Evolutionary conservation across 2,888 invertebrate species (phyloP).

Genomic region (Volucella inanis): DNA sequence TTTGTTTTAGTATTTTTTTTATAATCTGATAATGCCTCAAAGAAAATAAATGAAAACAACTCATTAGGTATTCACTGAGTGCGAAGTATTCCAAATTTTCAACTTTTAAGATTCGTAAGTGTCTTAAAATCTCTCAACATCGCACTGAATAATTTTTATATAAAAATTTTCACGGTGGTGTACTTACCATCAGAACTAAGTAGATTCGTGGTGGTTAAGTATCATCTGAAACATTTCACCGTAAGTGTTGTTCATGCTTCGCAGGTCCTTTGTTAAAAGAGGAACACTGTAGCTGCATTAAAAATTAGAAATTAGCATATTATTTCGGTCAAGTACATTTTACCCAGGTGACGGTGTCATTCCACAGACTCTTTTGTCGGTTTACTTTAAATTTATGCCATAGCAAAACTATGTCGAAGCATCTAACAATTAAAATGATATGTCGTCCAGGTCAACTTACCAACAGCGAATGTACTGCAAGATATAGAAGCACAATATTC

Average conservation of each 20-base stretch:
- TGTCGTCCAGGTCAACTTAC: not conserved
- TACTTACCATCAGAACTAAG: not conserved
- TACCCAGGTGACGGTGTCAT: conserved; percentile 17
- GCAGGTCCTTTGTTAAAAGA: conserved; percentile 15
- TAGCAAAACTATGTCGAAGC: no score
- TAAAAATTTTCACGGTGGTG: not conserved
- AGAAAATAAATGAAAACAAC: no score
- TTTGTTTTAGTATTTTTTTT: no score
- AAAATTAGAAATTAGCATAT: conserved; percentile 14
- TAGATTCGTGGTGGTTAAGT: not conserved
- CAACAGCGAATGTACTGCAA: not conserved
- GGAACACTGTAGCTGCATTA: conserved; percentile 4
- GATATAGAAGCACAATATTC: not conserved
- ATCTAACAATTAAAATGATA: not conserved
- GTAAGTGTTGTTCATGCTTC: conserved; percentile 1
- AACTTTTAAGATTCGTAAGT: no score
- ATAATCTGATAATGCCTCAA: no score
- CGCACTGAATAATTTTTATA: conserved; percentile 9
- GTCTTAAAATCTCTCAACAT: no score
- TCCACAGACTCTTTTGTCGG: not conserved
- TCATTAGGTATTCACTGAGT: no score
- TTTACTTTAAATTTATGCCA: not conserved
- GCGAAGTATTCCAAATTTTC: no score
- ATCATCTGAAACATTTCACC: conserved; percentile 25
- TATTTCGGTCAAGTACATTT: conserved; percentile 26